These are phyloP conservation scores for Melanerpes formicivorus DNA, from an alignment of 2,113 vertebrate genomes.

Conservation along the genomic window DNA sequence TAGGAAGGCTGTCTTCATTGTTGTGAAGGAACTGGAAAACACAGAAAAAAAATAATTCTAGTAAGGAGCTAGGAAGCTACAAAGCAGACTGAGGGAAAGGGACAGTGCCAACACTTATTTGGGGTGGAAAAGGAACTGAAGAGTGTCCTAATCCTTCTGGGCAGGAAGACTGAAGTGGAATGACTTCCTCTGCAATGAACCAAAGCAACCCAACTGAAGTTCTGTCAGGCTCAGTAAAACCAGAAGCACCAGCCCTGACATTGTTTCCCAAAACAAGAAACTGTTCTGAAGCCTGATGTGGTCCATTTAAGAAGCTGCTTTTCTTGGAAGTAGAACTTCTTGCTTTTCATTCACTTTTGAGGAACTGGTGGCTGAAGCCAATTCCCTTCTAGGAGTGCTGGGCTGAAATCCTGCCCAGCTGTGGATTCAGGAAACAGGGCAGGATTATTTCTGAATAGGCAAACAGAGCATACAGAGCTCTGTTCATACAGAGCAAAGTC, in stretches of 20 bases:
- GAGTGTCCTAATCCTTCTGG: not conserved
- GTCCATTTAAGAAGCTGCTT: not conserved
- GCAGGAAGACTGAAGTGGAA: not conserved
- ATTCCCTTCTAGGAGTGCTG: not conserved
- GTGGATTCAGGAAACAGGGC: not conserved
- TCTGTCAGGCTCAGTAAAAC: not conserved
- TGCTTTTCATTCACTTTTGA: not conserved
- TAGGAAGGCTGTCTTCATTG: not conserved
- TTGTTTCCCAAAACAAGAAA: not conserved
- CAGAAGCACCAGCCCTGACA: not conserved
- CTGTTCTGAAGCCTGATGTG: accelerated
- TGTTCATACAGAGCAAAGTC: not conserved
- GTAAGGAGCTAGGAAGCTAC: not conserved
- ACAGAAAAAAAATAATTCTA: not conserved
- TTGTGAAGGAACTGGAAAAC: not conserved
- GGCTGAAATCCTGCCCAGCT: not conserved
- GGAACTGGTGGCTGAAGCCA: not conserved
- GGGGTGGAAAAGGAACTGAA: not conserved
- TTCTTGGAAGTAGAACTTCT: not conserved
- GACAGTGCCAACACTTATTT: not conserved
- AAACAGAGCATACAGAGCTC: not conserved
- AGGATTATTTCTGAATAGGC: not conserved
- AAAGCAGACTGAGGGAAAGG: not conserved
- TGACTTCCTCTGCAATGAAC: not conserved
- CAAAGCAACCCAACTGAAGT: not conserved